Base-by-base conservation (phyloP, 35 echinoderm and acorn worm species). In the Ophiothrix spiculata region DNA sequence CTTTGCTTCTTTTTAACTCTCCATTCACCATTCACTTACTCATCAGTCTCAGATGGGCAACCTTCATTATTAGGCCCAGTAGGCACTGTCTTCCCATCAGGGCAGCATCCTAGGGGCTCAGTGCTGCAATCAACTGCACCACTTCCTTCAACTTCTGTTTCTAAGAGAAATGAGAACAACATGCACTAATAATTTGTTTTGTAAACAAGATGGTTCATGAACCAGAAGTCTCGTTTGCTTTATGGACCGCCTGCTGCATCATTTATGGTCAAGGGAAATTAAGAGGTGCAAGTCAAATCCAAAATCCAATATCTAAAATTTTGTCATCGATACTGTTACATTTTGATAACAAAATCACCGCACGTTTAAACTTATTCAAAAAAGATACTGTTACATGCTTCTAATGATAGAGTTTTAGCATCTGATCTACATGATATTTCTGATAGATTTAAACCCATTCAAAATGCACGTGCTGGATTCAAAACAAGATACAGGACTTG, bases 31-130 rank as follows among this genome's bases (percentile, higher is more conserved):
- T 39, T 39, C 78, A 39, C n/a, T n/a, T n/a, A n/a, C n/a, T n/a
- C n/a, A n/a, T n/a, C n/a, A n/a, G n/a, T n/a, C n/a, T n/a, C n/a
- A 21, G 60, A 36, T 21, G 21, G 10, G 75, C 92, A 94, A 16
- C 92, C 92, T 23, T 90, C 60, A 35, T 63, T 54, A 38, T 77
- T 49, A 0, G 77, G 76, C 13, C 92, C 92, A 73, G 38, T 80
- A 29, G 87, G 87, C 6, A 64, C 36, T 25, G 81, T 89, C 2
- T 35, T 81, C 37, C 87, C 87, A 82, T 94, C 82, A 32, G 82
- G 54, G 86, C 92, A 94, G 64, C 92, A 94, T 17, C 92, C 87
- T 86, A 64, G 79, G 28, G 75, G 33, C 1, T 56, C 74, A 14
- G 23, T 80, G 13, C 33, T 11, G 81, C 90, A 91, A 38, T 86